Evolutionary conservation across 2,797 vertebrate genomes (phyloP).

Genomic region (Remorina albescens): DNA sequence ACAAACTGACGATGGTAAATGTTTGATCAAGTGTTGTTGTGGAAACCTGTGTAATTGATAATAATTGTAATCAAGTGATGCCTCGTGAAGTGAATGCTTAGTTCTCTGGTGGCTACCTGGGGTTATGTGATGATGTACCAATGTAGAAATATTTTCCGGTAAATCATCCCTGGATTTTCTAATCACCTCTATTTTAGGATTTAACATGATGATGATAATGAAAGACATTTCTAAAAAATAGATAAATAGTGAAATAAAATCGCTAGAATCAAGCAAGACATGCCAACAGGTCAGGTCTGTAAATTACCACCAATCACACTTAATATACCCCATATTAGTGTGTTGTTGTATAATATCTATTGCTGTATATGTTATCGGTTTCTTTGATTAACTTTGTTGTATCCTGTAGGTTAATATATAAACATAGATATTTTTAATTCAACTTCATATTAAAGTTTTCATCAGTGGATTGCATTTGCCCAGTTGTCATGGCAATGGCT

Average conservation of each 20-base stretch:
- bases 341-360: too few species aligned
- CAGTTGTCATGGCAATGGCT: not conserved
- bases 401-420: not conserved
- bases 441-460: not conserved
- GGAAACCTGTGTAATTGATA: conserved; percentile 28
- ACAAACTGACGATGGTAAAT: conserved; percentile 46
- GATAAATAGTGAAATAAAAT: not conserved
- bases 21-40: conserved; percentile 39
- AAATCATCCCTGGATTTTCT: not conserved
- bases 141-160: conserved; percentile 1
- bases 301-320: not conserved
- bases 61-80: conserved; percentile 3
- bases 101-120: conserved; percentile 7
- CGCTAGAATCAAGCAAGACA: not conserved
- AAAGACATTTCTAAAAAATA: not conserved
- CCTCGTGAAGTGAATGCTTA: conserved; percentile 5
- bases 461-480: not conserved
- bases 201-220: not conserved
- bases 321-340: too few species aligned
- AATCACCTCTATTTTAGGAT: conserved; percentile 1
- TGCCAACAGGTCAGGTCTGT: not conserved
- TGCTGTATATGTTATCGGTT: not conserved
- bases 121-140: conserved; percentile 7
- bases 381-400: not conserved
- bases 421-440: not conserved